These are phyloP conservation scores for Cacatua alba DNA, from an alignment of 2,113 vertebrate genomes.

Conservation along the genomic window DNA sequence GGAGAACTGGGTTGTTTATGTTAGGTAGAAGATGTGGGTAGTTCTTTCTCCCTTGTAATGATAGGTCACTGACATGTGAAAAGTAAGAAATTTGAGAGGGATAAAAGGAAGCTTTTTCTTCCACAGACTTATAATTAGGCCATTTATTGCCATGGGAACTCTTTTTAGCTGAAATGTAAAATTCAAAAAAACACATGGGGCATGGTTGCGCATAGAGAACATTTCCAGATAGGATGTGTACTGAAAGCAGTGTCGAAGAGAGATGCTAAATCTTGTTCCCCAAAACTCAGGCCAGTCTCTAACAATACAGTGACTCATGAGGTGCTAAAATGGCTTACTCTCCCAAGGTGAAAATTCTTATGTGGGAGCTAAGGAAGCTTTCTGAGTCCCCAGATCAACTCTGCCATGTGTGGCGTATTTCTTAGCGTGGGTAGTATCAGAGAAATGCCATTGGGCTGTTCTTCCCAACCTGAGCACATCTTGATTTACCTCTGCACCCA, in stretches of 20 bases:
- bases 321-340: neutral
- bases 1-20: neutral
- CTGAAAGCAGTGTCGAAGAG: neutral
- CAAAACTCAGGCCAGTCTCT: neutral
- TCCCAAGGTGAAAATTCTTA: neutral
- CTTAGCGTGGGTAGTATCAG: neutral
- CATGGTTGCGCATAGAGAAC: neutral
- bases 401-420: rapidly evolving
- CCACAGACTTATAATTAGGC: neutral
- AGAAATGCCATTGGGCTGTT: neutral
- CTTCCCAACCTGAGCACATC: neutral
- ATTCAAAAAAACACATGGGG: neutral
- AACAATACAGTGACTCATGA: neutral
- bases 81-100: neutral
- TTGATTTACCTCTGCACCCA: neutral
- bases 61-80: neutral
- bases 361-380: neutral
- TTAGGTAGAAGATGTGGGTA: neutral
- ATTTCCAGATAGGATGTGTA: neutral
- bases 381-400: neutral
- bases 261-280: neutral
- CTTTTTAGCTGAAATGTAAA: neutral
- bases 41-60: slow-evolving; percentile 12
- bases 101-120: neutral
- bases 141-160: slow-evolving; percentile 42